These are phyloP conservation scores for Hydraecia micacea DNA, from an alignment of 2,888 invertebrate genomes.

Conservation along the genomic window DNA sequence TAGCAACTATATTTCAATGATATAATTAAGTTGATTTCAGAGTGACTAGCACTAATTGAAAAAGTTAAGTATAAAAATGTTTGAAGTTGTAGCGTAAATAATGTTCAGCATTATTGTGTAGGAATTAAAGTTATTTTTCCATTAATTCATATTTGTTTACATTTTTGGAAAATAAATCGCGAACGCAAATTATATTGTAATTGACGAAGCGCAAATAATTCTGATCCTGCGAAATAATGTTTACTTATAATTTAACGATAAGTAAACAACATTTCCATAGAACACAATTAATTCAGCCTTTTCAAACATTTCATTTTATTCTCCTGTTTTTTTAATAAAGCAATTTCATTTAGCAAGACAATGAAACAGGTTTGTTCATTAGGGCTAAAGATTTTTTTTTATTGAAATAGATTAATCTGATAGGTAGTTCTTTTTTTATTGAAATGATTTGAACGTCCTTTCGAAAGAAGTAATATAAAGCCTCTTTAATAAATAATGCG, in stretches of 20 bases:
- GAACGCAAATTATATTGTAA: neutral
- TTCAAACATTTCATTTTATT: conserved; percentile 10
- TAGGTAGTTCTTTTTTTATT: neutral
- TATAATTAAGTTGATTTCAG: no score
- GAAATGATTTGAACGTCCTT: conserved; percentile 1
- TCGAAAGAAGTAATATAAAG: neutral
- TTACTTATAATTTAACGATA: conserved; percentile 40
- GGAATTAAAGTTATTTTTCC: no score
- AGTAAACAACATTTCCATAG: conserved; percentile 24
- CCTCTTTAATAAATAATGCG: neutral
- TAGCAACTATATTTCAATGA: no score
- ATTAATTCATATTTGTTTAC: no score
- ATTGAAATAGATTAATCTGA: neutral
- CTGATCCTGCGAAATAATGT: conserved; percentile 32
- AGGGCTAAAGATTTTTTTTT: neutral
- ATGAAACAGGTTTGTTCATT: conserved; percentile 28
- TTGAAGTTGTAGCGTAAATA: no score
- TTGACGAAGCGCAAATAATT: conserved; percentile 31
- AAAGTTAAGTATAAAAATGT: no score
- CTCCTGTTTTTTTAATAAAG: conserved; percentile 10
- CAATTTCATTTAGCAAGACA: conserved; percentile 5
- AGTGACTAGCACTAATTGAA: no score
- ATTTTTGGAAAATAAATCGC: no score
- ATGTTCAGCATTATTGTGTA: no score
- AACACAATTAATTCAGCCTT: conserved; percentile 22